Evolutionary conservation across 2,797 vertebrate species (phyloP), one percentile per base, ranked within the genome.

Genomic region (Rhinoraja longicauda): DNA sequence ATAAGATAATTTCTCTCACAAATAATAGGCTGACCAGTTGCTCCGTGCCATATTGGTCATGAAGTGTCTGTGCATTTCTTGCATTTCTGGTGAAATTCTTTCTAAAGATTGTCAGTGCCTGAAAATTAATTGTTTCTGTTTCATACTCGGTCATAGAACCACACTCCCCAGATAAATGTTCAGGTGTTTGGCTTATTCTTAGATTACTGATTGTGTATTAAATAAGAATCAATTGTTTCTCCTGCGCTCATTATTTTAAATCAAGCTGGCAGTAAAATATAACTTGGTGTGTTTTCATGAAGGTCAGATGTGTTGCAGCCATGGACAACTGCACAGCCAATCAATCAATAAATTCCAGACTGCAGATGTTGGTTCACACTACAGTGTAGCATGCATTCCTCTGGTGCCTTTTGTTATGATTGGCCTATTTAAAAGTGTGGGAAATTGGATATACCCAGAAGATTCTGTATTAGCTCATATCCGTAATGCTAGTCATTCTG

Each of bases 381-480:
- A 19, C 84, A 64, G 59, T 67, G 59, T 88, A 36, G 62, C 17
- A 67, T 67, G 62, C 84, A 67, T 88, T n/a, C 84, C 59, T 88
- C 84, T 64, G n/a, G 59, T 88, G 59, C 84, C n/a, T 88, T 88
- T 64, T 88, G 84, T 36, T 88, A 64, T 88, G 84, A 88, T 88
- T 88, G 84, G 84, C 84, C 32, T 32, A 67, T 67, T 62, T 32
- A 67, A 88, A 88, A 88, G 62, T 88, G 59, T 88, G 62, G 84
- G 84, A 88, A 88, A 88, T 88, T 32, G 32, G 84, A 88, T 88
- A 88, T 88, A 88, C 84, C 59, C 84, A 88, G 84, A 67, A 88
- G 84, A 67, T 32, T 67, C n/a, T 67, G 84, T 19, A 88, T 67
- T 88, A 88, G 84, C 84, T 88, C 84, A 88, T 88, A 67, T 67